Base-by-base conservation (phyloP, 2,888 invertebrate genomes). In the Noctuana brunneofusca region DNA sequence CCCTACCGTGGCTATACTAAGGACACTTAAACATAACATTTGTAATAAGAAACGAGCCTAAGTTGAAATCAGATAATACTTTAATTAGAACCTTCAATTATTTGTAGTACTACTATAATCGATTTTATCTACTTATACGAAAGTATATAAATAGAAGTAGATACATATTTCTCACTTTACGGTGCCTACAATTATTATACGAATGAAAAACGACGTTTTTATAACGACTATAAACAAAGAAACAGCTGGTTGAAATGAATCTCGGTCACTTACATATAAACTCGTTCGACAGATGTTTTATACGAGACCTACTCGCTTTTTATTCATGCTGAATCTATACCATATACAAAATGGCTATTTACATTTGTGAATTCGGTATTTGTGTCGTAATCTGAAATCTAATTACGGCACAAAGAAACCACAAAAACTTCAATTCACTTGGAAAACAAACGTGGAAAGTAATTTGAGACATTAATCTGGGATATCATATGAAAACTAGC, bases 271-370 rank as follows among this genome's bases (percentile, higher is more conserved):
- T 43, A n/a, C n/a, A n/a, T n/a, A n/a, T n/a, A 56, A 56, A 63
- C 63, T 50, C 30, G 50, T 63, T 32, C 50, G 32, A 56, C 63
- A 56, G 63, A 62, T 63, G 63, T 56, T 49, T n/a, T n/a, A 60
- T 43, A 35, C 20, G 11, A 12, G 35, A 16, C 11, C 22, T n/a
- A 41, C 16, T 41, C 18, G 38, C 38, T 9, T 9, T 41, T 55
- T 55, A n/a, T 56, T 27, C 16, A 43, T 16, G n/a, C n/a, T 14
- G 24, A n/a, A 46, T 12, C 32, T 46, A 4, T 20, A 46, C 22
- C 46, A 22, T 22, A 11, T 22, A 27, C 27, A 22, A 22, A 16
- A 9, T 41, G n/a, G 41, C 16, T 41, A 41, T 41, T 41, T 41
- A 41, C 16, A 18, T 41, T 27, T n/a, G n/a, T n/a, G n/a, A n/a